A percentile compares a stretch with the other conserved stretches of the same genome.
phyloP scores from a whole-genome alignment of 2,113 vertebrate species.

The Carollia perspicillata region DNA sequence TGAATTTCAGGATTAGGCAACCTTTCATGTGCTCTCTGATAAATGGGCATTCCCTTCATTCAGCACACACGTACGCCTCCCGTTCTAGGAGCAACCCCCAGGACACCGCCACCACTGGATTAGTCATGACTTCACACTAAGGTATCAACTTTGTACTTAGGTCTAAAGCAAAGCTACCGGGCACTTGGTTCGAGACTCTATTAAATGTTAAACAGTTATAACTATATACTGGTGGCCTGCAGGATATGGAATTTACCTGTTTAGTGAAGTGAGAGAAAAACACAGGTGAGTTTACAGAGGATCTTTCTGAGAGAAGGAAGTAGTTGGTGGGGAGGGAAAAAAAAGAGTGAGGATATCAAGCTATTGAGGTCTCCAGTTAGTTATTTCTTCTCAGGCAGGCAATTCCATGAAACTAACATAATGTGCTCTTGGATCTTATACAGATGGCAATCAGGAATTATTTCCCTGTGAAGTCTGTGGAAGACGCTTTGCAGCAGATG shows the following conservation, averaged over 20 bases:
- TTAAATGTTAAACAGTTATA: neutral
- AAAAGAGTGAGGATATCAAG: neutral
- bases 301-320: slow-evolving; percentile 3
- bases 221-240: neutral
- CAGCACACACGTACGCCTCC: slow-evolving; percentile 79
- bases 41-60: slow-evolving; percentile 93
- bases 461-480: slow-evolving; percentile 75
- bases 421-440: slow-evolving; percentile 68
- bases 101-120: neutral
- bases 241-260: neutral
- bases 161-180: neutral
- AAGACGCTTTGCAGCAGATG: slow-evolving; percentile 76
- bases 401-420: slow-evolving; percentile 39
- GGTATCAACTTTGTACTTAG: neutral
- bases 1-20: slow-evolving; percentile 90
- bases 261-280: neutral
- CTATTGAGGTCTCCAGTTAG: neutral
- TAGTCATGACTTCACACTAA: neutral
- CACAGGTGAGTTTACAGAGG: neutral
- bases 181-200: neutral
- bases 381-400: neutral
- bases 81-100: neutral
- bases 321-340: neutral
- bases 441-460: slow-evolving; percentile 74
- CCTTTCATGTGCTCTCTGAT: slow-evolving; percentile 91